These are phyloP conservation scores for Mormyrus hasselquistii DNA, from an alignment of 2,797 vertebrate genomes.

Conservation along the genomic window DNA sequence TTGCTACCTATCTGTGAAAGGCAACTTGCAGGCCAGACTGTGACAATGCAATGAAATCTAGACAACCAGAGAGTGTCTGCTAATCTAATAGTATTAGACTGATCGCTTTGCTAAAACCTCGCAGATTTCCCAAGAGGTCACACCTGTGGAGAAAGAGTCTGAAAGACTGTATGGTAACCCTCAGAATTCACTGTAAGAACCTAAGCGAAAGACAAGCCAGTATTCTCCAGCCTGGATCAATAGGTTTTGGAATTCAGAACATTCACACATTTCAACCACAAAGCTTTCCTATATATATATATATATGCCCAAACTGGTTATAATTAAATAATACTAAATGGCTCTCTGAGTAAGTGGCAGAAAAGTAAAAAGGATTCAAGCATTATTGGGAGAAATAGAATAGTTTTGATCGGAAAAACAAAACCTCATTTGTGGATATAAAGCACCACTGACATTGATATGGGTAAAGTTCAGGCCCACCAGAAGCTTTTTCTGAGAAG, in stretches of 20 bases:
- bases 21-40: neutral
- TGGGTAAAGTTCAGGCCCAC: neutral
- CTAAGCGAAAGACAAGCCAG: neutral
- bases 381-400: neutral
- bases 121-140: neutral
- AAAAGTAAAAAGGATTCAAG: neutral
- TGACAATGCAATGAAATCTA: neutral
- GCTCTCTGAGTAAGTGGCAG: neutral
- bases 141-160: neutral
- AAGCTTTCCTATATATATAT: neutral
- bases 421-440: neutral
- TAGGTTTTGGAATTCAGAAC: neutral
- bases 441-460: neutral
- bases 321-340: neutral
- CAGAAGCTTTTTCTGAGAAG: neutral
- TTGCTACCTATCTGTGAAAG: neutral
- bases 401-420: neutral
- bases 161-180: neutral
- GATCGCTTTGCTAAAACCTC: neutral
- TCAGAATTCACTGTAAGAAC: conserved; percentile 12
- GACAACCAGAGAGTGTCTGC: neutral
- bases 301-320: neutral
- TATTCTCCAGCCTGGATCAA: neutral
- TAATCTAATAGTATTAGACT: neutral
- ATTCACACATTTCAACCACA: conserved; percentile 7